phyloP scores from a whole-genome alignment of 2,113 vertebrate genomes.

The Entosphenus tridentatus region DNA sequence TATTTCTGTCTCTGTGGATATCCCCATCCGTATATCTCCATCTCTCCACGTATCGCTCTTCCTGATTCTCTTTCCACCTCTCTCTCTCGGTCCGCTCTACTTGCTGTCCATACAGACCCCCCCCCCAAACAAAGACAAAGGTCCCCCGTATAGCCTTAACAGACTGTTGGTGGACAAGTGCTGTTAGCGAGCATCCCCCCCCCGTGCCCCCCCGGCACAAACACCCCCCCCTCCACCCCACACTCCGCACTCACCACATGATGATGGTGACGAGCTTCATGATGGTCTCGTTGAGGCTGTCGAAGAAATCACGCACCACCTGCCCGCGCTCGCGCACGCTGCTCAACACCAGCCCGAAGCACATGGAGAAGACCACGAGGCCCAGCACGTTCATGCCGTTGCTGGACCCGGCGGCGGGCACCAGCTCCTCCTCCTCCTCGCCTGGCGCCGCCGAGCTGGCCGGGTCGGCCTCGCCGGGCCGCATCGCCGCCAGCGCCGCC shows the following conservation, averaged over 20 bases:
- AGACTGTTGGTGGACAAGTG: too few relatives aligned
- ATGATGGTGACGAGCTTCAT: constrained; percentile 83
- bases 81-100: not conserved
- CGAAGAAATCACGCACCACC: constrained; percentile 65
- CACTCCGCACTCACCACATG: constrained; percentile 55
- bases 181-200: too few relatives aligned
- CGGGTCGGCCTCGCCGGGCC: constrained; percentile 15
- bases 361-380: constrained; percentile 81
- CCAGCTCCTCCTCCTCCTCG: constrained; percentile 45
- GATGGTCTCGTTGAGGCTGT: constrained; percentile 85
- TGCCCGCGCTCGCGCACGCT: constrained; percentile 83
- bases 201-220: too few relatives aligned
- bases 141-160: too few relatives aligned
- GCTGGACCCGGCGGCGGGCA: constrained; percentile 52
- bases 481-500: too few relatives aligned
- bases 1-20: too few relatives aligned
- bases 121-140: too few relatives aligned
- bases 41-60: not conserved
- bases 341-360: constrained; percentile 73
- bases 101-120: too few relatives aligned
- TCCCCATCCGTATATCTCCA: too few relatives aligned
- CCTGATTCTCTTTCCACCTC: not conserved
- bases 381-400: constrained; percentile 71
- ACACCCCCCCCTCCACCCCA: not conserved
- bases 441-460: constrained; percentile 28